Evolutionary conservation across 2,888 invertebrate species (phyloP).

Genomic region (Leucophenga montana): DNA sequence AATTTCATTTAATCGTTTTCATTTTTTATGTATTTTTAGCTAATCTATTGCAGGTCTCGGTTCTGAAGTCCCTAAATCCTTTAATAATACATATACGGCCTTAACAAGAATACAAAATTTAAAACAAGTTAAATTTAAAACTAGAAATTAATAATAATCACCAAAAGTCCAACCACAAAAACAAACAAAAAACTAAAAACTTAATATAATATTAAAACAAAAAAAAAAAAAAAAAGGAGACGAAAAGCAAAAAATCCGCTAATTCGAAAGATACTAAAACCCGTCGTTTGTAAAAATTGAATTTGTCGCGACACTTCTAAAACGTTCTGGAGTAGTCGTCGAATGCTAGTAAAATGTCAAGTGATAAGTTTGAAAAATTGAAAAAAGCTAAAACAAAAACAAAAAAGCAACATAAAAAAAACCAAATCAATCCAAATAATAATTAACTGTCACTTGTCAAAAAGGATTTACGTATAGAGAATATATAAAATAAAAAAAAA

Average conservation of each 20-base stretch:
- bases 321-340: too few species aligned
- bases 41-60: slow-evolving; percentile 63
- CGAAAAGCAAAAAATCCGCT: neutral
- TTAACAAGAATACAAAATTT: slow-evolving; percentile 28
- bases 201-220: slow-evolving; percentile 37
- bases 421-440: slow-evolving; percentile 33
- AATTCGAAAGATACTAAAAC: neutral
- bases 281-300: neutral
- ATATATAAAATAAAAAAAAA: slow-evolving; percentile 3
- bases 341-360: too few species aligned
- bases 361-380: too few species aligned
- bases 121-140: slow-evolving; percentile 38
- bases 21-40: slow-evolving; percentile 67
- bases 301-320: neutral
- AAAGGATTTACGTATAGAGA: slow-evolving; percentile 2
- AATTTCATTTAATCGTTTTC: slow-evolving; percentile 53
- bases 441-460: too few species aligned
- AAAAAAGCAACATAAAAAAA: slow-evolving; percentile 25
- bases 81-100: slow-evolving; percentile 19
- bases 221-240: slow-evolving; percentile 32
- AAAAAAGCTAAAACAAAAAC: slow-evolving; percentile 7
- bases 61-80: slow-evolving; percentile 38
- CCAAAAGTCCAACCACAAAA: slow-evolving; percentile 30
- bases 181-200: slow-evolving; percentile 28
- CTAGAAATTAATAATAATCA: slow-evolving; percentile 34